These are phyloP conservation scores for Dicranocentrus wangi DNA, from an alignment of 2,888 invertebrate genomes.

Conservation along the genomic window DNA sequence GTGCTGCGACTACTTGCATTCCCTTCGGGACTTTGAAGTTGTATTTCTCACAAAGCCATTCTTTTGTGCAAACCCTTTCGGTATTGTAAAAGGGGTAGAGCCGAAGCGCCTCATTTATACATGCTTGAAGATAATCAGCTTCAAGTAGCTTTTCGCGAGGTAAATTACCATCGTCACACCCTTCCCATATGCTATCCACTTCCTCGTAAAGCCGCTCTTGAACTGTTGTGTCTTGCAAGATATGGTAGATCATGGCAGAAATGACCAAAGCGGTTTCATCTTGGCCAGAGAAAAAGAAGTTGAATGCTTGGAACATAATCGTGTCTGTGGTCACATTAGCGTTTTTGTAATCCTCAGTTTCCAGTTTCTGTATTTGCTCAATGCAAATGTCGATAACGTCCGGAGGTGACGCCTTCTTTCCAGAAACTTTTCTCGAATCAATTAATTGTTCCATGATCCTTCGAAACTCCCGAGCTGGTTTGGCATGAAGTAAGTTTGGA, in stretches of 20 bases:
- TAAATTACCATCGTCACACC: background rate
- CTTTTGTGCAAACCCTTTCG: constrained; percentile 53
- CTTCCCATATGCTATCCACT: constrained; percentile 28
- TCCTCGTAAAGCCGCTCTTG: constrained; percentile 50
- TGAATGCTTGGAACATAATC: constrained; percentile 51
- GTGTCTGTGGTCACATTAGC: constrained; percentile 56
- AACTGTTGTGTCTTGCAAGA: constrained; percentile 33
- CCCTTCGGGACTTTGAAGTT: constrained; percentile 54
- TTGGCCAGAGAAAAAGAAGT: constrained; percentile 40
- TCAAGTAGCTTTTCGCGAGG: constrained; percentile 12
- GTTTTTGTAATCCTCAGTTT: constrained; percentile 49
- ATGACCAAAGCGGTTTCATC: constrained; percentile 47
- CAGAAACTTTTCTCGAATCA: background rate
- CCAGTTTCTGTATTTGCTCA: constrained; percentile 48
- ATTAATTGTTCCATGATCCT: constrained; percentile 28
- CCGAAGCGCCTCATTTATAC: constrained; percentile 49
- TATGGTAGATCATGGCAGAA: constrained; percentile 42
- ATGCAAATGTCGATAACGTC: constrained; percentile 60
- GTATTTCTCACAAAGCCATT: constrained; percentile 31
- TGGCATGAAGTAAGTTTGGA: constrained; percentile 30
- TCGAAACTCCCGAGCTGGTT: constrained; percentile 39
- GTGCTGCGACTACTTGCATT: constrained; percentile 28
- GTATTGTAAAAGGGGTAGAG: constrained; percentile 43
- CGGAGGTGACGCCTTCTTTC: background rate
- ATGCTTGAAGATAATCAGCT: constrained; percentile 45